Evolutionary conservation across 1,140 invertebrate species (phyloP), one percentile per base, ranked within the genome.

Genomic region (Saccostrea glomerata): DNA sequence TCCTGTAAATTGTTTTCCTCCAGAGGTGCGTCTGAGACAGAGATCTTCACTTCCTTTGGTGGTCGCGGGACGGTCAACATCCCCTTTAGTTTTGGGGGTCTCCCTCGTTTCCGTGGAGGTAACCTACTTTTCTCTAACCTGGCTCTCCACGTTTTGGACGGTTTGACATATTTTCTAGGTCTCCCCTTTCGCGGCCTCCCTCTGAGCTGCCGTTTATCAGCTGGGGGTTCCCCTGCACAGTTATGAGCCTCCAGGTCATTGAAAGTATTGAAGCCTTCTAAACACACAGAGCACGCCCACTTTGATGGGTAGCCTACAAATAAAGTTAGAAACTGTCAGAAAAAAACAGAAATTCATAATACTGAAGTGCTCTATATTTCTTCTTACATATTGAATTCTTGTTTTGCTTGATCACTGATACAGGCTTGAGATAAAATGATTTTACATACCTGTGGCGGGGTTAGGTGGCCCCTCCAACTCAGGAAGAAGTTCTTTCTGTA

Each of bases 401-500:
- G 47, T 47, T 47, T 47, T 47, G 9, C 5, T 3, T 47, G 47
- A 47, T 47, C 47, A 3, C 5, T 47, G 9, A 47, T 47, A 47
- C 47, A 47, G 0, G 1, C 6, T 47, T 47, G 47, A 47, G 47
- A 9, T 47, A 36, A 30, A 82, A 3, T 7, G 17, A 13, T 6
- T n/a, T 23, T 2, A 56, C 66, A n/a, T 20, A 89, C 88, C 88
- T 47, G 70, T 83, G 15, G 63, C 56, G 40, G 30, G 36, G n/a
- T 84, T 54, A 11, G 56, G 7, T 12, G 70, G 58, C 4, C 54
- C 85, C 17, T 66, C 85, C 3, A n/a, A 30, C 56, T 87, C 86
- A 60, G 85, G 66, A 54, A 93, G 73, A 56, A 92, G 84, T 13
- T 89, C 88, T 87, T 93, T 94, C 82, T 92, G 91, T 91, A 95